Evolutionary conservation across 2,797 vertebrate species (phyloP).

Genomic region (Cyprinodon diabolis): DNA sequence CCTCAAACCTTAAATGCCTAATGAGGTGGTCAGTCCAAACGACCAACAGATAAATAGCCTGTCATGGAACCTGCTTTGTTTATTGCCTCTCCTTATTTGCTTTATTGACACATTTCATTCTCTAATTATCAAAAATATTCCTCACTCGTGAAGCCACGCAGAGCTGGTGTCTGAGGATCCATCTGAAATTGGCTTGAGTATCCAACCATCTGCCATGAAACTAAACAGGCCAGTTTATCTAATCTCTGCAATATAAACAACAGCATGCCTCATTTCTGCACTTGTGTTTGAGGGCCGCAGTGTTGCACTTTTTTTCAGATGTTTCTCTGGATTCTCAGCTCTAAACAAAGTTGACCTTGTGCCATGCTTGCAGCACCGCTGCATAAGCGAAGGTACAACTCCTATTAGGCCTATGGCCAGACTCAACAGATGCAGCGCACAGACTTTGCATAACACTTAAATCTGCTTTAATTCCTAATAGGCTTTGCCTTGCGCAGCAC

Average conservation of each 20-base stretch:
- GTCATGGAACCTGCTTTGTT: constrained; percentile 79
- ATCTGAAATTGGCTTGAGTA: constrained; percentile 88
- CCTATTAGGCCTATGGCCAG: constrained; percentile 71
- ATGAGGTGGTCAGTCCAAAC: constrained; percentile 87
- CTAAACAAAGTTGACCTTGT: constrained; percentile 43
- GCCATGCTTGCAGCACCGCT: constrained; percentile 12
- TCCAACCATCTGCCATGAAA: constrained; percentile 89
- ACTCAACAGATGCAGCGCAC: constrained; percentile 77
- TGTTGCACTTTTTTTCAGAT: constrained; percentile 37
- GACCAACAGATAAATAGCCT: constrained; percentile 85
- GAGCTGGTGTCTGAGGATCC: constrained; percentile 82
- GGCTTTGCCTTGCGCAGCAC: constrained; percentile 75
- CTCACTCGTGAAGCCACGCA: constrained; percentile 79
- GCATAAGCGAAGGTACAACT: constrained; percentile 48
- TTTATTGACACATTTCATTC: constrained; percentile 82
- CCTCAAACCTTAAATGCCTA: constrained; percentile 87
- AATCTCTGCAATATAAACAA: constrained; percentile 91
- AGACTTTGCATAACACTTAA: constrained; percentile 82
- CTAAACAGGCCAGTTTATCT: constrained; percentile 92
- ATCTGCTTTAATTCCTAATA: constrained; percentile 83
- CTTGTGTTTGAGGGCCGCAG: constrained; percentile 78
- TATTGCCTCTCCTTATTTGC: constrained; percentile 70
- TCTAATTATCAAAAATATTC: constrained; percentile 85
- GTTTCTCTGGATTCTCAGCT: constrained; percentile 9
- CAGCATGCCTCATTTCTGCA: constrained; percentile 87